Evolutionary conservation across 1,140 invertebrate species (phyloP).

Genomic region (Philotrypesis tridentata): DNA sequence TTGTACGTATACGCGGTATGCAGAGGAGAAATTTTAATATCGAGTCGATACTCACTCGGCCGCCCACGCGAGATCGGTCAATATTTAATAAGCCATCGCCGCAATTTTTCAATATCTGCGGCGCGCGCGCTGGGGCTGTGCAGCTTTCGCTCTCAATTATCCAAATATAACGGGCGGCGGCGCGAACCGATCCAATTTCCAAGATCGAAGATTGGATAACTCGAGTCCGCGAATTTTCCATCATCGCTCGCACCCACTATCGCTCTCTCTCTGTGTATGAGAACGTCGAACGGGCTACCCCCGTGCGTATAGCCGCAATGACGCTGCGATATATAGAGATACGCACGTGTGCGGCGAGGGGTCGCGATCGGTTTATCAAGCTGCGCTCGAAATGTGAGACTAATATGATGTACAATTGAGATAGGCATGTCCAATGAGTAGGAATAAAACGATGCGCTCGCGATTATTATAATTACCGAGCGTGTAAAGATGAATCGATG

Average conservation of each 20-base stretch:
- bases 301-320: neutral
- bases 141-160: constrained; percentile 4
- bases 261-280: neutral
- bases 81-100: constrained; percentile 43
- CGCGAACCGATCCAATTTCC: constrained; percentile 10
- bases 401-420: neutral
- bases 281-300: neutral
- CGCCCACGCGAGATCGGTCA: neutral
- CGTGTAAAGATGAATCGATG: neutral
- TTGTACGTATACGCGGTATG: neutral
- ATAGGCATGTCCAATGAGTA: neutral
- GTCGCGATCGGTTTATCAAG: neutral
- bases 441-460: neutral
- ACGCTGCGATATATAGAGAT: neutral
- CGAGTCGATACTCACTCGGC: neutral
- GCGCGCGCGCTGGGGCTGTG: neutral
- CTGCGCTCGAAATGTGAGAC: neutral
- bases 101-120: constrained; percentile 38
- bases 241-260: neutral
- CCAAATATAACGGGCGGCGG: constrained; percentile 34
- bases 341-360: neutral
- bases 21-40: constrained; percentile 10
- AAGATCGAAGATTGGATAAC: constrained; percentile 10
- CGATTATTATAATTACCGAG: neutral
- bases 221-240: neutral